Evolutionary conservation across 2,113 vertebrate species (phyloP).

Genomic region (Ceratotherium simum): DNA sequence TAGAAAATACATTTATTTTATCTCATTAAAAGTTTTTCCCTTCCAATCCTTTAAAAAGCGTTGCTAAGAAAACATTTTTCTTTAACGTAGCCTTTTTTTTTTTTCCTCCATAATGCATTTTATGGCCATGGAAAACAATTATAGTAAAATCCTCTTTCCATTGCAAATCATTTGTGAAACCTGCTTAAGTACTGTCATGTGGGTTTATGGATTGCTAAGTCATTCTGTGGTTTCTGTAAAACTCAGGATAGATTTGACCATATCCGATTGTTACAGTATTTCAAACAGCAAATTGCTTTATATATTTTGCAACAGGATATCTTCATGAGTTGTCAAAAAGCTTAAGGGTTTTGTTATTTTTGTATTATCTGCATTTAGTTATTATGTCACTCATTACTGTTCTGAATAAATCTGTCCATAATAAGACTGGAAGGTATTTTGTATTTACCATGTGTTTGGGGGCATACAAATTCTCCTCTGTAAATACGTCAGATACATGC

Average conservation of each 20-base stretch:
- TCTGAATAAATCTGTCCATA: not conserved
- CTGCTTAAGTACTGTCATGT: conserved; percentile 73
- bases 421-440: not conserved
- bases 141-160: conserved; percentile 77
- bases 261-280: conserved; percentile 57
- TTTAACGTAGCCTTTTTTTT: not conserved
- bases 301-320: conserved; percentile 40
- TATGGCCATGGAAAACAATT: conserved; percentile 54
- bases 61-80: conserved; percentile 38
- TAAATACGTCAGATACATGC: not conserved
- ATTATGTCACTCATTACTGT: conserved; percentile 32
- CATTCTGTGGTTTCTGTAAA: conserved; percentile 70
- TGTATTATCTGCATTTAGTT: conserved; percentile 18
- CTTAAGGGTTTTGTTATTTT: conserved; percentile 66
- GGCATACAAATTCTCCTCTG: not conserved
- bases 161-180: conserved; percentile 79
- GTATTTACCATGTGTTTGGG: not conserved
- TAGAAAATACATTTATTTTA: not conserved
- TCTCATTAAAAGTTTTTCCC: not conserved
- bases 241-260: conserved; percentile 67
- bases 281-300: conserved; percentile 70
- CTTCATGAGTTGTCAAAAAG: conserved; percentile 47
- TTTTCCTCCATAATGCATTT: conserved; percentile 59
- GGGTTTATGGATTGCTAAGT: conserved; percentile 73
- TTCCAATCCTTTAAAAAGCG: not conserved